Percentiles rank a stretch among this genome's conserved stretches.
Evolutionary conservation across 1,140 invertebrate genomes (phyloP).

Genomic region (Heliconius hewitsoni): DNA sequence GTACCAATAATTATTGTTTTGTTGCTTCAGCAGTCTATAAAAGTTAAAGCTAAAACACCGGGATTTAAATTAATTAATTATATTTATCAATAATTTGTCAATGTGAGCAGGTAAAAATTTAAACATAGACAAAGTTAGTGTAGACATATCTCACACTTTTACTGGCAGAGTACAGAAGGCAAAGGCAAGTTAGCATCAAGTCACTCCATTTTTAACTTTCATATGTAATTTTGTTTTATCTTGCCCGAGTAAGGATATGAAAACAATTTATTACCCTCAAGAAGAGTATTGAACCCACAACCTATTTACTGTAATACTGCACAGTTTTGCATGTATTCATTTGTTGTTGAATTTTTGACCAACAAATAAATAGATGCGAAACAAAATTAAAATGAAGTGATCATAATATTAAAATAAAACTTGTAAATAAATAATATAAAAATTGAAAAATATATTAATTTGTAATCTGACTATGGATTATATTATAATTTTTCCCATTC

Average conservation of each 20-base stretch:
- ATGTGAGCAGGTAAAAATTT: not conserved
- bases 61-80: not conserved
- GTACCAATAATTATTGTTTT: slow-evolving; percentile 12
- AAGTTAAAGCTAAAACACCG: not conserved
- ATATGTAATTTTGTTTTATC: no score
- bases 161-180: no score
- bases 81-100: not conserved
- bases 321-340: no score
- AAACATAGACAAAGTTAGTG: not conserved
- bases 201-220: no score
- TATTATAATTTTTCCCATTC: not conserved
- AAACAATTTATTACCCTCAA: no score
- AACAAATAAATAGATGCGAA: no score
- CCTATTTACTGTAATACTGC: no score
- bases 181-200: no score
- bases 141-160: no score
- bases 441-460: not conserved
- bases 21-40: slow-evolving; percentile 14
- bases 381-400: not conserved
- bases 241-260: no score
- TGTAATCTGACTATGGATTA: not conserved
- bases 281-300: no score
- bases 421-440: not conserved
- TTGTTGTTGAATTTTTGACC: no score
- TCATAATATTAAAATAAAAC: not conserved